phyloP scores from a whole-genome alignment of 2,113 vertebrate species.

The Gallinago jamesoni region DNA sequence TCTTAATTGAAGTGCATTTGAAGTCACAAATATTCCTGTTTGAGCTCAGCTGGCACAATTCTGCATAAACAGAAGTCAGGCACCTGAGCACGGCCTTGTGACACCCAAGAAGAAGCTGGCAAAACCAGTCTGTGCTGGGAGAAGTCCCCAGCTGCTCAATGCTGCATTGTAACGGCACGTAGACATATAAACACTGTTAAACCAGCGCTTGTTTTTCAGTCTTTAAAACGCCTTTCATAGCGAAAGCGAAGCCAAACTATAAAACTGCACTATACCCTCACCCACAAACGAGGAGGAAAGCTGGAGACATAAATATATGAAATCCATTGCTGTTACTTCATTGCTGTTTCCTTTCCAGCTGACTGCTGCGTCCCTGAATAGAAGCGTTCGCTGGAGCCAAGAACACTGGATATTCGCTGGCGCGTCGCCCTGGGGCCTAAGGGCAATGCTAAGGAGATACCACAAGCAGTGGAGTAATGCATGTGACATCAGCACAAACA shows the following conservation, averaged over 20 bases:
- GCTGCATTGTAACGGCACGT: not conserved
- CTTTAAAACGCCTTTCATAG: not conserved
- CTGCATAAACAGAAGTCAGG: not conserved
- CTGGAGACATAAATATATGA: constrained; percentile 43
- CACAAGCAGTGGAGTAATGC: constrained; percentile 46
- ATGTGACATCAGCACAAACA: constrained; percentile 70
- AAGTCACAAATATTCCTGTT: not conserved
- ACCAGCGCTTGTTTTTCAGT: not conserved
- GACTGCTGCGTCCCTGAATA: constrained; percentile 58
- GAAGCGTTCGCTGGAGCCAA: constrained; percentile 33
- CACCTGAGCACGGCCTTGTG: constrained; percentile 23
- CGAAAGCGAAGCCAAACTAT: not conserved
- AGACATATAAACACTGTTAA: not conserved
- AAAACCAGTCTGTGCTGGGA: constrained; percentile 42
- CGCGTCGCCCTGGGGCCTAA: constrained; percentile 36
- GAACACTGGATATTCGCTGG: constrained; percentile 62
- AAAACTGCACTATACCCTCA: constrained; percentile 8
- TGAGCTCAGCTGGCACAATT: not conserved
- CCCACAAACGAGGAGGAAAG: not conserved
- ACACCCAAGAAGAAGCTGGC: constrained; percentile 8
- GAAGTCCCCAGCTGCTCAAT: not conserved
- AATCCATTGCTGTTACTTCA: constrained; percentile 52
- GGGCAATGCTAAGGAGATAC: constrained; percentile 69
- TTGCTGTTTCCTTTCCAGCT: constrained; percentile 52
- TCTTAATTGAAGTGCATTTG: not conserved